Conservation (phyloP, 1,140 invertebrate genomes). For the Drosophila murphyi region DNA sequence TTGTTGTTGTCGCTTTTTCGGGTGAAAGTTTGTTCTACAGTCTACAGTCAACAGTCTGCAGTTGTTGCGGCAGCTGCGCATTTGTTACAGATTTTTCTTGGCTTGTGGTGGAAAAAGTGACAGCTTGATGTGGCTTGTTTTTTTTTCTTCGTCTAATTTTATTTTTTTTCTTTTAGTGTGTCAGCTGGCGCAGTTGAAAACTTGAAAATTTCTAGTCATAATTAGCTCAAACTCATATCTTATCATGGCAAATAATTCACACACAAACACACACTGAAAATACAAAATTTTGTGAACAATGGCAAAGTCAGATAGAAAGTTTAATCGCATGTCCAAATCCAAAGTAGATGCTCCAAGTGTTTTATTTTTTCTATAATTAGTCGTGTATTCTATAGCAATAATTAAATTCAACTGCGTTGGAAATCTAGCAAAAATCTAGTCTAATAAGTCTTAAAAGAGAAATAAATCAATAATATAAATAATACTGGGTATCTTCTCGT, state of each 20-base stretch:
- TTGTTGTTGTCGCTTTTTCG: slow-evolving; percentile 59
- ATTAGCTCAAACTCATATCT: slow-evolving; percentile 73
- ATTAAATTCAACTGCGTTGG: too few relatives aligned
- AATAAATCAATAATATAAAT: neutral
- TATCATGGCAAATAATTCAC: slow-evolving; percentile 71
- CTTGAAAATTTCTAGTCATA: slow-evolving; percentile 60
- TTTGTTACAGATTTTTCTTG: slow-evolving; percentile 74
- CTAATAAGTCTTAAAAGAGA: too few relatives aligned
- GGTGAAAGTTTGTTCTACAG: slow-evolving; percentile 78
- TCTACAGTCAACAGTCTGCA: slow-evolving; percentile 3
- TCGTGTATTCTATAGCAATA: neutral
- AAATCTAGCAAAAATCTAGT: too few relatives aligned
- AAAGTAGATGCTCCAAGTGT: slow-evolving; percentile 20
- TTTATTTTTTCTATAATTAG: neutral
- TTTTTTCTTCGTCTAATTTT: slow-evolving; percentile 9
- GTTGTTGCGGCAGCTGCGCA: slow-evolving; percentile 38
- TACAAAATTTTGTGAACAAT: slow-evolving; percentile 41
- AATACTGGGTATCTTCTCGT: neutral
- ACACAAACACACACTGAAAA: slow-evolving; percentile 29
- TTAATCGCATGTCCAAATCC: slow-evolving; percentile 42
- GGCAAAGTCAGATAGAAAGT: slow-evolving; percentile 59
- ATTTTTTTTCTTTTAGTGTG: slow-evolving; percentile 42
- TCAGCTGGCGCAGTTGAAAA: slow-evolving; percentile 49
- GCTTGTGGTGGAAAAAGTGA: slow-evolving; percentile 44
- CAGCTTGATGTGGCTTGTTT: slow-evolving; percentile 26